Evolutionary conservation across 2,113 vertebrate species (phyloP), one percentile per base, ranked within the genome.

Genomic region (Hippoglossus stenolepis): DNA sequence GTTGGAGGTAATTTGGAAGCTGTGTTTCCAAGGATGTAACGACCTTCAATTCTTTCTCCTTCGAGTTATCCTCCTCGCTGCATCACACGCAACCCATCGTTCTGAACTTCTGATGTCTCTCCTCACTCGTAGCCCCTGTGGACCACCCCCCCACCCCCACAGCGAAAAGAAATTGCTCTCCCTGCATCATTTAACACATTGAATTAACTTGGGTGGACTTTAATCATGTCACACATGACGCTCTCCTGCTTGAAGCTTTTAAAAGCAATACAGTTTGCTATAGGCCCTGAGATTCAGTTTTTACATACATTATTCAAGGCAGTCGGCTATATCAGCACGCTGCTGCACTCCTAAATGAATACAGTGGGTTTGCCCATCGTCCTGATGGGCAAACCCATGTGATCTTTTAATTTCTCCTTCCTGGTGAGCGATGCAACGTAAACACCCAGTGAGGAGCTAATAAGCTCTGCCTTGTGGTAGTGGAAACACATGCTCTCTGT

Each of bases 131-230:
- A 60, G 80, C 84, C 89, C 85, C 91, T 2, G 61, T 53, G 85
- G 89, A 88, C 85, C 83, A 64, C 60, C 90, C 47, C 47, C 10
- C 47, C 51, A 8, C 51, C 88, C 84, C 85, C 88, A 81, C 77
- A 77, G 85, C 79, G 45, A 87, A 87, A 93, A 91, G 57, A 91
- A 93, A 91, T 79, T 85, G 86, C 88, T 91, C 85, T 90, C 77
- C 73, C 86, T 90, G 93, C 91, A 91, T 91, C 92, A 93, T 95
- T 94, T 91, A 94, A 93, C 91, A 87, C 76, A 89, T 82, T 88
- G 89, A 93, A 93, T 94, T 92, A 93, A 90, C 89, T 92, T 64
- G 87, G 87, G 82, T 84, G 70, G 85, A 90, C 91, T 91, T 91
- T 89, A 93, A 92, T 94, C 90, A 90, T 92, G 89, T 92, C 91